Percentiles rank a stretch among this genome's conserved stretches.
Evolutionary conservation across 2,797 vertebrate genomes (phyloP).

Genomic region (Buceros bicornis): DNA sequence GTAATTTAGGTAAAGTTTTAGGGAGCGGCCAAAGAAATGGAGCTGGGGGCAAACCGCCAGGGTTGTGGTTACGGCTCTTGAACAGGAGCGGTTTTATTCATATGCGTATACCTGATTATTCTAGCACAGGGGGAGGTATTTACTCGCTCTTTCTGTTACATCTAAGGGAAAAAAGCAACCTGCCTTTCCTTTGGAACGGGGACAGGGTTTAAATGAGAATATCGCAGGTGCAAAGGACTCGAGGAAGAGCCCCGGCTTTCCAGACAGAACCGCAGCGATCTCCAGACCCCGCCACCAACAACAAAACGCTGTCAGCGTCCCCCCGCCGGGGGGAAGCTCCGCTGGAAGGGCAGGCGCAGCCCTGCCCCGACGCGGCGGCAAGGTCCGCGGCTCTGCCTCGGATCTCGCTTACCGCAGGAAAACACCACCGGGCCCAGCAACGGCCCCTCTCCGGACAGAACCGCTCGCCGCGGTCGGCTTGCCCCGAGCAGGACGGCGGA

Average conservation of each 20-base stretch:
- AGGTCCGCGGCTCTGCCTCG: too few species aligned
- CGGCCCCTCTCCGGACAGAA: too few species aligned
- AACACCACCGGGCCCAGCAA: too few species aligned
- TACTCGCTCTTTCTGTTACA: neutral
- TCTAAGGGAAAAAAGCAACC: neutral
- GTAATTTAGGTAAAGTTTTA: neutral
- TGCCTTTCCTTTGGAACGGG: neutral
- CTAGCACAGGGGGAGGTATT: fast-evolving
- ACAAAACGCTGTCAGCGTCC: too few species aligned
- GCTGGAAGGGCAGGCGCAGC: too few species aligned
- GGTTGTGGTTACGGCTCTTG: neutral
- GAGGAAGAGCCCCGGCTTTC: neutral
- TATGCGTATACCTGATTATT: neutral
- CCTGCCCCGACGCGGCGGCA: too few species aligned
- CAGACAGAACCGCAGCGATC: neutral
- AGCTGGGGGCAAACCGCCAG: neutral
- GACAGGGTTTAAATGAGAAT: neutral
- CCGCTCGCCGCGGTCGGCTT: too few species aligned
- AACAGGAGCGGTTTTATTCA: neutral
- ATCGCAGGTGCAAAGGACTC: neutral
- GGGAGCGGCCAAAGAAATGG: neutral
- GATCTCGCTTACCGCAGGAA: too few species aligned
- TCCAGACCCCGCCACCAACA: neutral
- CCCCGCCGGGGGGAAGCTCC: too few species aligned
- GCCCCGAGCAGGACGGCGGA: too few species aligned